phyloP scores from a whole-genome alignment of 2,888 invertebrate species.

The Rhagonycha fulva region DNA sequence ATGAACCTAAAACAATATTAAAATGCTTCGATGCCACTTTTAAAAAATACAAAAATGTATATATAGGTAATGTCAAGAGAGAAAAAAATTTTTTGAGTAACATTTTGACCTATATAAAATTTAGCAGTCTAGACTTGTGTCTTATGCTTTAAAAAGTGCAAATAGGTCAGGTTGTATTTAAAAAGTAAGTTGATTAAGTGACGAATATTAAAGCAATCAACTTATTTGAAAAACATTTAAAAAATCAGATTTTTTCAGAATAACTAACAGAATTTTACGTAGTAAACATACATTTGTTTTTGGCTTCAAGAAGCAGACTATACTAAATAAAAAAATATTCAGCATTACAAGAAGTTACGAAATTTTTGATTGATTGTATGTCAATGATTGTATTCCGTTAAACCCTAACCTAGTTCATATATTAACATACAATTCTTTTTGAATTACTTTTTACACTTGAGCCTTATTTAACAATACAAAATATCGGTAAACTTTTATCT shows the following conservation, averaged over 20 bases:
- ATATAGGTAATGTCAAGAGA: background rate
- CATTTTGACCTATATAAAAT: background rate
- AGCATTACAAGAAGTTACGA: background rate
- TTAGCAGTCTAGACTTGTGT: background rate
- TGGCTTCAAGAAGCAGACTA: background rate
- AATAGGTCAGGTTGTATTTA: background rate
- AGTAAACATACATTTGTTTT: background rate
- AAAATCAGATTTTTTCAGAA: background rate
- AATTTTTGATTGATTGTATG: background rate
- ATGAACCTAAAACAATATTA: background rate
- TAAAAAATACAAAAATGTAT: background rate
- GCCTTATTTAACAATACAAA: background rate
- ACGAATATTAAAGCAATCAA: background rate
- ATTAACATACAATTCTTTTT: background rate
- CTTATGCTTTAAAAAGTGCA: background rate
- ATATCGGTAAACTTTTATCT: background rate
- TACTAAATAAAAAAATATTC: background rate
- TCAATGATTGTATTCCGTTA: constrained; percentile 1
- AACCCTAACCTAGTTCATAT: constrained; percentile 3
- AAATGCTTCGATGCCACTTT: background rate
- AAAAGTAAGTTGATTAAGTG: background rate
- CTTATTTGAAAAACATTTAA: background rate
- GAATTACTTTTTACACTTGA: background rate
- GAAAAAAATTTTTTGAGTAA: background rate
- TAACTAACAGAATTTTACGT: background rate